Base-by-base conservation (phyloP, 2,888 invertebrate genomes). In the Malacosoma neustria region DNA sequence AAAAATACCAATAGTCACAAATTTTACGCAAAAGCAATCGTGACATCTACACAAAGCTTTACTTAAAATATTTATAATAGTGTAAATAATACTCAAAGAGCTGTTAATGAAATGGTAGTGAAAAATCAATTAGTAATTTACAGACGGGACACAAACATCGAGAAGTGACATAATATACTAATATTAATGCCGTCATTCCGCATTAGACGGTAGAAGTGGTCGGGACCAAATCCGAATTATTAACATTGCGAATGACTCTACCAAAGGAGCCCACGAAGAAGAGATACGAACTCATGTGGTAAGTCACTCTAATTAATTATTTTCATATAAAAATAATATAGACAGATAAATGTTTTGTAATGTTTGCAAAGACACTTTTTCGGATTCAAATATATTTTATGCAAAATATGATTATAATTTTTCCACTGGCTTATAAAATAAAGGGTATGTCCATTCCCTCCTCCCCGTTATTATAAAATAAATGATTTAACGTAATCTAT, bases 81-180 rank as follows among this genome's bases (percentile, higher is more conserved):
- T 22, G 22, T 22, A 22, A 22, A 22, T 22, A n/a, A 22, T 22
- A 22, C 6, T 22, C 9, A 22, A 22, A 22, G 5, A 22, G 45
- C 66, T 68, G 68, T 47, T 72, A 76, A 76, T 68, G 38, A 52
- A 48, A 15, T 45, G 42, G 58, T 43, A 70, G 63, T 70, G 73
- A 72, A 52, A 52, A 32, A 40, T 35, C 54, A 50, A 62, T 68
- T 65, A 65, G 54, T 63, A 51, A 49, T 54, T 44, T 40, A 46
- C 48, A 47, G 58, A 46, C 54, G 59, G 43, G 40, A 49, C 46
- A 40, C 39, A 33, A 37, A 36, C 43, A 39, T 38, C 37, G 33
- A 30, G 32, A 15, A 22, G 29, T 22, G 22, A 22, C 22, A 22
- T 22, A 22, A 22, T 22, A 30, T n/a, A 29, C 34, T 35, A 40